A percentile compares a stretch with the other conserved stretches of the same genome.
Evolutionary conservation across 2,888 invertebrate genomes (phyloP).

Genomic region (Pyrrhia umbra): DNA sequence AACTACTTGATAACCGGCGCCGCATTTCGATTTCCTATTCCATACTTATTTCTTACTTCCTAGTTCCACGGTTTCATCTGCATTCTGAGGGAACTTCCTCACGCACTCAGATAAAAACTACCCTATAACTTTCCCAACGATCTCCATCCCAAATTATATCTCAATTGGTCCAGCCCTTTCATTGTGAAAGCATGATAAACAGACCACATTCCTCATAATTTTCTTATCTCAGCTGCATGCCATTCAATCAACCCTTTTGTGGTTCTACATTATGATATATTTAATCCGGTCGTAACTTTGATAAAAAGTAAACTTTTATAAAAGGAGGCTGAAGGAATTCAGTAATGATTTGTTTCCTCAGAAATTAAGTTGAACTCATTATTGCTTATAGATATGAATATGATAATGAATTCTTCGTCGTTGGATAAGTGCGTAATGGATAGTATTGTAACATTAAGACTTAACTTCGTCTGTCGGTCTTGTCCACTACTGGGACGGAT

Average conservation of each 20-base stretch:
- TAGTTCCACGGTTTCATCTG: too few relatives aligned
- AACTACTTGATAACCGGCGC: not conserved
- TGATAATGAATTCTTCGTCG: conserved; percentile 1
- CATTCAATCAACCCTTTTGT: not conserved
- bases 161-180: too few relatives aligned
- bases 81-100: too few relatives aligned
- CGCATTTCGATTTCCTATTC: not conserved
- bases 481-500: not conserved
- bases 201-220: not conserved
- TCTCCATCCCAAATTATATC: too few relatives aligned
- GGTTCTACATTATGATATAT: not conserved
- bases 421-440: too few relatives aligned
- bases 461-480: not conserved
- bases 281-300: too few relatives aligned
- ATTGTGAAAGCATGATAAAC: too few relatives aligned
- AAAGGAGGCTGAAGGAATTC: too few relatives aligned
- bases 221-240: not conserved
- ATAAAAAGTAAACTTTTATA: too few relatives aligned
- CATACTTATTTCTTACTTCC: conserved; percentile 1
- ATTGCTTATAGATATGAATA: not conserved
- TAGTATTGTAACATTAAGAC: too few relatives aligned
- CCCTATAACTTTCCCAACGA: too few relatives aligned
- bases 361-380: not conserved
- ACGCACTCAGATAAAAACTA: too few relatives aligned
- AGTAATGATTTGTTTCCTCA: conserved; percentile 7